Conservation (phyloP, 2,888 invertebrate genomes). For the Clepsis dumicolana region DNA sequence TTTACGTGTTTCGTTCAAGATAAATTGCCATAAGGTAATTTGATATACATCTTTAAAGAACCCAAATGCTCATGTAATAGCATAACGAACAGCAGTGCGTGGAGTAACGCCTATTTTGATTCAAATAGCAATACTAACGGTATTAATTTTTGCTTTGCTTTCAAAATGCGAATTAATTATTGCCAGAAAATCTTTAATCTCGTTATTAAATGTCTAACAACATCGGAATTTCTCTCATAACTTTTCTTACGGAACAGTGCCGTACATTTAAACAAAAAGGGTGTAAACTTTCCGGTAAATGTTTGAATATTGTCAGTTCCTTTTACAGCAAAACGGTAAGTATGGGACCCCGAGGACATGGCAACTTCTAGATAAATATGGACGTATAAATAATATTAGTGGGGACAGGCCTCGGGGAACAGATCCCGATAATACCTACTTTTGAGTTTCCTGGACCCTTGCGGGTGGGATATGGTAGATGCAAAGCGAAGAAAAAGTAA, state of each 20-base stretch:
- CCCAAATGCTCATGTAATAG: no score
- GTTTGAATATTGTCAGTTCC: constrained; percentile 59
- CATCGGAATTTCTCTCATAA: background rate
- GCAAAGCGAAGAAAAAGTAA: constrained; percentile 21
- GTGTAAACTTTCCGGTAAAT: constrained; percentile 46
- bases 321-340: constrained; percentile 60
- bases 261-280: constrained; percentile 27
- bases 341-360: constrained; percentile 64
- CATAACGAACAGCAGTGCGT: background rate
- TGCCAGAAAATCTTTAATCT: no score
- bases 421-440: constrained; percentile 51
- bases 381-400: constrained; percentile 60
- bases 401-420: constrained; percentile 50
- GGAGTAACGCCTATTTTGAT: background rate
- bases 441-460: constrained; percentile 20
- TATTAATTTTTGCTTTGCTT: background rate
- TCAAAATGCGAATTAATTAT: no score
- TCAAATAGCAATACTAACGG: background rate
- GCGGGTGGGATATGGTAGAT: constrained; percentile 1
- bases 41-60: no score
- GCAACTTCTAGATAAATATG: constrained; percentile 69
- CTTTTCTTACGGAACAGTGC: background rate
- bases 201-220: background rate
- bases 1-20: no score
- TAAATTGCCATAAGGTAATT: no score